Percentiles rank a stretch among this genome's conserved stretches.
phyloP scores from a whole-genome alignment of 1,140 invertebrate genomes.

The Hypothenemus hampei region DNA sequence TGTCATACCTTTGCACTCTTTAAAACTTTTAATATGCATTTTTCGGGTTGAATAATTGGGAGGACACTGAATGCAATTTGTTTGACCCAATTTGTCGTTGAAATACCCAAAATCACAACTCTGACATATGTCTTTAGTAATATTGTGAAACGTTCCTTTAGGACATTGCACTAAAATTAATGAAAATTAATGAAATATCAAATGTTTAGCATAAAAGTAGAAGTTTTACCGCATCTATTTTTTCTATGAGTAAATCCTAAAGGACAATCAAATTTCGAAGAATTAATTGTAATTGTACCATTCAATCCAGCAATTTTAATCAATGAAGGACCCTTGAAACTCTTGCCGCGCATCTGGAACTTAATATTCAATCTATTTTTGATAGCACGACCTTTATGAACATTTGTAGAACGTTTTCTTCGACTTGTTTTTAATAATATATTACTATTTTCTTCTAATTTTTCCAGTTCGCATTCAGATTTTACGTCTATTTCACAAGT shows the following conservation, averaged over 20 bases:
- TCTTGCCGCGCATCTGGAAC: constrained; percentile 32
- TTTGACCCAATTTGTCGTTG: constrained; percentile 53
- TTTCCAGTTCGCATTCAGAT: constrained; percentile 40
- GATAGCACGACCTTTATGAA: constrained; percentile 8
- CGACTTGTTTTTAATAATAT: constrained; percentile 24
- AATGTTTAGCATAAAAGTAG: constrained; percentile 7
- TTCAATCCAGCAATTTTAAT: constrained; percentile 21
- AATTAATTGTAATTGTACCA: constrained; percentile 28
- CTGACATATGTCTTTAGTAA: constrained; percentile 50
- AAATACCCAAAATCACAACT: constrained; percentile 59
- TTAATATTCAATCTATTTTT: constrained; percentile 34
- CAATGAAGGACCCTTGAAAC: constrained; percentile 13
- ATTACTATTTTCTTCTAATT: constrained; percentile 37
- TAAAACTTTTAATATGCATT: constrained; percentile 50
- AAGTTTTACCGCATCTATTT: constrained; percentile 40
- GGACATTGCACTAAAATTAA: constrained; percentile 56
- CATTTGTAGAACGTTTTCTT: constrained; percentile 26
- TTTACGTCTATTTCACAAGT: constrained; percentile 36
- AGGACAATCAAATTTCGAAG: constrained; percentile 34
- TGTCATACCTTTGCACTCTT: constrained; percentile 56
- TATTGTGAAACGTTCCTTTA: constrained; percentile 61
- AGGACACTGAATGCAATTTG: constrained; percentile 57
- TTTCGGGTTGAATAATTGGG: constrained; percentile 55
- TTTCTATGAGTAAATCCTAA: constrained; percentile 36
- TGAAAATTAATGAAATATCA: neutral